Evolutionary conservation across 2,888 invertebrate genomes (phyloP).

Genomic region (Metellina segmentata): DNA sequence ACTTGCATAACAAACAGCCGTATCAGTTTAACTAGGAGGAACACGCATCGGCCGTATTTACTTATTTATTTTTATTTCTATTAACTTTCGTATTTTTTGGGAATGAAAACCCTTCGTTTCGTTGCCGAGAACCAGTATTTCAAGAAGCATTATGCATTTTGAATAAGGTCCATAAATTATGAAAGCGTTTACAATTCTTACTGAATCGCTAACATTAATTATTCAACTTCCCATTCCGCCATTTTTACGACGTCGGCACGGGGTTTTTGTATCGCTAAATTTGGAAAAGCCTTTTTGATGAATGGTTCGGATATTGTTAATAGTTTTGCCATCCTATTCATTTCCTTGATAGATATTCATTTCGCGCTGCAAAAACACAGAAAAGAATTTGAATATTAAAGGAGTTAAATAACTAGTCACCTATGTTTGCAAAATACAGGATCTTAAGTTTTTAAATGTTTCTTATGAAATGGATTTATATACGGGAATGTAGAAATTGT

Average conservation of each 20-base stretch:
- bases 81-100: background rate
- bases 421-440: background rate
- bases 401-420: background rate
- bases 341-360: background rate
- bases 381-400: background rate
- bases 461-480: too few relatives aligned
- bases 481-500: too few relatives aligned
- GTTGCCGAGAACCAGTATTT: constrained; percentile 8
- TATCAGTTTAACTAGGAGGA: background rate
- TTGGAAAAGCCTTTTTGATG: constrained; percentile 15
- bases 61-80: background rate
- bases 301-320: constrained; percentile 9
- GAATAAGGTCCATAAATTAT: constrained; percentile 25
- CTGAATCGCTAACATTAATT: constrained; percentile 18
- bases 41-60: background rate
- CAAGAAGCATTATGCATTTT: constrained; percentile 26
- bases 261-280: constrained; percentile 15
- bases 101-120: background rate
- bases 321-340: constrained; percentile 4
- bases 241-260: constrained; percentile 1
- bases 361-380: background rate
- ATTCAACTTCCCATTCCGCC: constrained; percentile 17
- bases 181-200: constrained; percentile 23
- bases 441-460: background rate
- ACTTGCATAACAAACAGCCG: background rate